A percentile compares a stretch with the other conserved stretches of the same genome.
Conservation (phyloP, 2,888 invertebrate genomes). For the Ectemnius continuus region DNA sequence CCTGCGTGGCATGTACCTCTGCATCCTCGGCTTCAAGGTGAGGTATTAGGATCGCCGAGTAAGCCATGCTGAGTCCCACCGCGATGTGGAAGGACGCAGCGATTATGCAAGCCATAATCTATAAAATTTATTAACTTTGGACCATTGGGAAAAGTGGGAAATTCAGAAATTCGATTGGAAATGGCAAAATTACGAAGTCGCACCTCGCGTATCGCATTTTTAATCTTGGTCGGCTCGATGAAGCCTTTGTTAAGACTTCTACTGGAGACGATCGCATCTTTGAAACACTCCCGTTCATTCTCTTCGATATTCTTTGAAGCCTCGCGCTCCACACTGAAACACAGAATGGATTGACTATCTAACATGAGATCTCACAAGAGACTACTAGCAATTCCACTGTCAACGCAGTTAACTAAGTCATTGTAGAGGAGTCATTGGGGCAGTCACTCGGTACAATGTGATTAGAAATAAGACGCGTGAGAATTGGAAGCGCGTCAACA, state of each 20-base stretch:
- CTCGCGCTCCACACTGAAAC: conserved; percentile 72
- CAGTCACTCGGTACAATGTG: too few species aligned
- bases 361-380: too few species aligned
- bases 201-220: conserved; percentile 71
- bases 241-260: conserved; percentile 74
- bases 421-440: too few species aligned
- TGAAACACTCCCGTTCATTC: conserved; percentile 74
- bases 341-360: neutral
- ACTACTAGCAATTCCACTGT: too few species aligned
- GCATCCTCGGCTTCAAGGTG: conserved; percentile 76
- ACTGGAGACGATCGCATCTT: conserved; percentile 74
- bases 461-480: too few species aligned
- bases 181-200: neutral
- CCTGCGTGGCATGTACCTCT: conserved; percentile 70
- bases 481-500: too few species aligned
- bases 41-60: conserved; percentile 81
- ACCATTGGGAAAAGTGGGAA: neutral
- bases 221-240: conserved; percentile 65
- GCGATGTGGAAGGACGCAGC: conserved; percentile 81
- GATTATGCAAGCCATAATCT: conserved; percentile 80
- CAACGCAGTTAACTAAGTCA: too few species aligned
- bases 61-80: conserved; percentile 82
- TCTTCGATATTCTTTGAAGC: conserved; percentile 76
- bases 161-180: neutral
- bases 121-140: conserved; percentile 11